phyloP scores from a whole-genome alignment of 2,113 vertebrate genomes.

The Azemiops feae region DNA sequence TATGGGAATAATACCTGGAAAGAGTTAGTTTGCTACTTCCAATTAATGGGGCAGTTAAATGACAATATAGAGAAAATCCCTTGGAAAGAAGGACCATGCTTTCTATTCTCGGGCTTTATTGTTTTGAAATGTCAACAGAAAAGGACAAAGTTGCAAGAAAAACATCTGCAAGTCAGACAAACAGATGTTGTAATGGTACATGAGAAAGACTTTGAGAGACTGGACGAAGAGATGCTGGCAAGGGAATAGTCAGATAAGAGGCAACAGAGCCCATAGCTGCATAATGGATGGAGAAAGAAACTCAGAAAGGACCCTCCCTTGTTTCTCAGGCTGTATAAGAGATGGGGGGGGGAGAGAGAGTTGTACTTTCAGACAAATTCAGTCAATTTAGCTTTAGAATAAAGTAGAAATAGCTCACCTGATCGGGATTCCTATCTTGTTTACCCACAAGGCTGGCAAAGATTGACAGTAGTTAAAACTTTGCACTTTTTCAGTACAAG shows the following conservation, averaged over 20 bases:
- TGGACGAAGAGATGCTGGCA: not conserved
- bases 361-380: not conserved
- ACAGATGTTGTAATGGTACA: conserved; percentile 21
- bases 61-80: not conserved
- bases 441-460: conserved; percentile 17
- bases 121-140: conserved; percentile 11
- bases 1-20: rapidly evolving
- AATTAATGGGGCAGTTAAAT: not conserved
- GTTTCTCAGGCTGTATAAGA: not conserved
- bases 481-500: not conserved
- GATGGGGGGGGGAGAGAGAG: not conserved
- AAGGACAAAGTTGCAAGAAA: conserved; percentile 21
- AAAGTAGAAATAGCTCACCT: not conserved
- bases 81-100: not conserved
- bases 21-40: conserved; percentile 5
- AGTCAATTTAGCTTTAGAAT: not conserved
- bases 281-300: not conserved
- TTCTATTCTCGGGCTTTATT: not conserved
- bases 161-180: conserved; percentile 41
- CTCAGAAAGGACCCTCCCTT: not conserved
- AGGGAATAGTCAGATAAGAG: too few relatives aligned
- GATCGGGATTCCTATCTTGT: not conserved
- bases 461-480: conserved; percentile 4
- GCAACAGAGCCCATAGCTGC: not conserved
- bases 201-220: not conserved